These are phyloP conservation scores for Pteropus rufus DNA, from an alignment of 2,797 vertebrate genomes.

Conservation along the genomic window DNA sequence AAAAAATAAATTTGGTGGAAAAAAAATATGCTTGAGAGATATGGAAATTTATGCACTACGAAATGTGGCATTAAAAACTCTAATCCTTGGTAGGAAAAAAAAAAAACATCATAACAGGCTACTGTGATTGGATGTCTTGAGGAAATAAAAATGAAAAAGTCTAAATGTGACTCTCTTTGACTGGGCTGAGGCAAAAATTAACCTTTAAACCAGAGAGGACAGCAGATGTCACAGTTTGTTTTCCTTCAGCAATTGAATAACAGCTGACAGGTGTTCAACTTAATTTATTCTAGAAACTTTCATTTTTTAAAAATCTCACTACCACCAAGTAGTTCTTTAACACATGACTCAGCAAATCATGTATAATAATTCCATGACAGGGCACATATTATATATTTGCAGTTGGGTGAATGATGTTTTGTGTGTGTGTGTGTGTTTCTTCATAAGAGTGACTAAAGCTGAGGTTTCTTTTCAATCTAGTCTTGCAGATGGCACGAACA, in stretches of 20 bases:
- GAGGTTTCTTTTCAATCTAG: not conserved
- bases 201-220: not conserved
- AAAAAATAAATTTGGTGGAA: not conserved
- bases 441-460: not conserved
- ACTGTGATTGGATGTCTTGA: not conserved
- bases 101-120: not conserved
- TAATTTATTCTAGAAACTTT: not conserved
- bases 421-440: not conserved
- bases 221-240: not conserved
- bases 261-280: not conserved
- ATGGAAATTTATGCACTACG: not conserved
- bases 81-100: not conserved
- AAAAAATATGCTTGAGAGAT: not conserved
- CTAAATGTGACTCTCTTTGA: not conserved
- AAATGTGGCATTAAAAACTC: not conserved
- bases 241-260: not conserved
- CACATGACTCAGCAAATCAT: not conserved
- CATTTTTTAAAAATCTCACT: not conserved
- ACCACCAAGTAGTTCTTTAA: not conserved
- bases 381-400: not conserved
- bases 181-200: not conserved
- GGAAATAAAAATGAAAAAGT: not conserved
- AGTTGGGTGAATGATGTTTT: not conserved
- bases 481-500: not conserved
- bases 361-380: not conserved